Evolutionary conservation across 2,888 invertebrate species (phyloP), one percentile per base, ranked within the genome.

Genomic region (Gastracanthus pulcherrimus): DNA sequence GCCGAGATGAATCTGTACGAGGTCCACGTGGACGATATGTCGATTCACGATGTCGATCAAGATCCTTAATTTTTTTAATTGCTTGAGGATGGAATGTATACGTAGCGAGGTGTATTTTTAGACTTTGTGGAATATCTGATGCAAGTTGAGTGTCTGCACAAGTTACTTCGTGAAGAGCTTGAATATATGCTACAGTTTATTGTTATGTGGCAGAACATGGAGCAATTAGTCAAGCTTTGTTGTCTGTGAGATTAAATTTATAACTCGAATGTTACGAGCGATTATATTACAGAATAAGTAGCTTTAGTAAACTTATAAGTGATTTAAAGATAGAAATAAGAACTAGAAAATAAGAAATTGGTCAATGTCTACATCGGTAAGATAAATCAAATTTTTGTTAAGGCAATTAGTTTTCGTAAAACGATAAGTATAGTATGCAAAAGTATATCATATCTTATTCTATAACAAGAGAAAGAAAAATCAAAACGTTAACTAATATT

Each of bases 1-100:
- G 16, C 64, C n/a, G 80, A 80, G 26, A 76, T 80, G 70, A 58
- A 80, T 5, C 7, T 80, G 19, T 80, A 80, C 29, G 70, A 76
- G 11, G 62, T 80, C 45, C 76, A 76, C 4, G 45, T 36, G 4
- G 80, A 80, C 34, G 71, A 77, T 19, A 19, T 31, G 4, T 36
- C 29, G 26, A 9, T 23, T 11, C 29, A 31, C 19, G 58, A 66
- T 36, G 16, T 48, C 34, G 62, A 75, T 0, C 9, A 45, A n/a
- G 62, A 62, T 34, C 34, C 36, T 36, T 62, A 34, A 62, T 45
- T 45, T 45, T 45, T 3, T 45, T 36, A 19, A 38, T 45, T 31
- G 64, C 23, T 2, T 26, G n/a, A 9, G 29, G 58, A 58, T 13
- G 16, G 29, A 13, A 58, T 45, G n/a, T n/a, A n/a, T n/a, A n/a